Conservation (phyloP, 2,797 vertebrate species). For the Sebastes nivosus region DNA sequence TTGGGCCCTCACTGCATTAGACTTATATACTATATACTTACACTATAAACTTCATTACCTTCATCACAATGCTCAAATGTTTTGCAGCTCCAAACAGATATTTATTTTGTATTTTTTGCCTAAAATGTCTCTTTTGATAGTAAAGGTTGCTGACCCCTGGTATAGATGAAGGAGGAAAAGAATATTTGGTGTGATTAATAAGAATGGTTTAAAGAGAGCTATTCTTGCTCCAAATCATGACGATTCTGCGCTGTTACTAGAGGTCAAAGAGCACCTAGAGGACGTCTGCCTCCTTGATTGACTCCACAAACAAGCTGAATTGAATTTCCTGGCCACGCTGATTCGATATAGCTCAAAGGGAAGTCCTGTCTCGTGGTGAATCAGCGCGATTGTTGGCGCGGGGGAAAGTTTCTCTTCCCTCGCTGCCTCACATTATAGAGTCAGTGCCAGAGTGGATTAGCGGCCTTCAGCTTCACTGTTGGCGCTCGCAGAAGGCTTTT, state of each 20-base stretch:
- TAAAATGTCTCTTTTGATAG: too few species aligned
- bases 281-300: background rate
- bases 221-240: background rate
- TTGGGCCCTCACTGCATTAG: too few species aligned
- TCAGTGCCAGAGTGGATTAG: slow-evolving; percentile 29
- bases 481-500: slow-evolving; percentile 15
- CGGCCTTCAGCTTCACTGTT: background rate
- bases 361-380: slow-evolving; percentile 20
- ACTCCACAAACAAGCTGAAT: slow-evolving; percentile 33
- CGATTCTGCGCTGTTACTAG: background rate
- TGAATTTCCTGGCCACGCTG: slow-evolving; percentile 48
- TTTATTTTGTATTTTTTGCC: too few species aligned
- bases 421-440: slow-evolving; percentile 3
- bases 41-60: too few species aligned
- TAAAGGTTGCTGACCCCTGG: too few species aligned
- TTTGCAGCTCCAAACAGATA: too few species aligned
- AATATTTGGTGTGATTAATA: background rate
- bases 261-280: background rate
- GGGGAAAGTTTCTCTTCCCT: slow-evolving; percentile 28
- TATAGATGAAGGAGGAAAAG: background rate
- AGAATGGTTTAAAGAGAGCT: background rate
- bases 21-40: too few species aligned
- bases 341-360: slow-evolving; percentile 43
- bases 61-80: too few species aligned
- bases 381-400: slow-evolving; percentile 13